Percentiles rank a stretch among this genome's conserved stretches.
These are phyloP conservation scores for Mirza zaza DNA, from an alignment of 2,113 vertebrate species.

Conservation along the genomic window DNA sequence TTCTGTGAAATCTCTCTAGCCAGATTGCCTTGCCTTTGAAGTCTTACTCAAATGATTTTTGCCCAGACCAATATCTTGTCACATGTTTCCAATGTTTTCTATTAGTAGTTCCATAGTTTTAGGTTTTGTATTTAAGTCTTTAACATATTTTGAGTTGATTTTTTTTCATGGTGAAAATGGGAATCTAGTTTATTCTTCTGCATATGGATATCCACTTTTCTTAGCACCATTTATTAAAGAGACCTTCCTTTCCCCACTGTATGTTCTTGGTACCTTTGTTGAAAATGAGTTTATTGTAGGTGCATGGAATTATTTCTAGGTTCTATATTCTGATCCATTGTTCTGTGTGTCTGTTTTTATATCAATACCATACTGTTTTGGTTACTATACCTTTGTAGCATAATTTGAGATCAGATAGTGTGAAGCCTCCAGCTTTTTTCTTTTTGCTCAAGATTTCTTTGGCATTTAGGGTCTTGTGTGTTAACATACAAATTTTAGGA, in stretches of 20 bases:
- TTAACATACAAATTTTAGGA: neutral
- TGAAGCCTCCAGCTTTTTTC: neutral
- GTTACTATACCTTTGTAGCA: neutral
- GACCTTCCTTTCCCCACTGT: neutral
- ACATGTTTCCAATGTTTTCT: neutral
- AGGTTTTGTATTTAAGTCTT: neutral
- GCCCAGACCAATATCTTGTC: no score
- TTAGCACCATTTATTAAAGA: neutral
- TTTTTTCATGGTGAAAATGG: neutral
- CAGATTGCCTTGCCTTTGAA: neutral
- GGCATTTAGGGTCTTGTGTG: neutral
- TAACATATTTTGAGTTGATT: neutral
- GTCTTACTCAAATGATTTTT: neutral
- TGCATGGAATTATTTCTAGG: neutral
- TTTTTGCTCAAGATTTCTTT: neutral
- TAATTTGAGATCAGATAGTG: neutral
- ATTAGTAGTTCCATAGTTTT: neutral
- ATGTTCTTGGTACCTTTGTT: neutral
- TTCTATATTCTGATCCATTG: neutral
- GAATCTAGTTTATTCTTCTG: neutral
- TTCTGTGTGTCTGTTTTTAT: neutral
- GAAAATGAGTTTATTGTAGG: neutral
- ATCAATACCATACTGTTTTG: neutral
- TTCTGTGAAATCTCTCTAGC: neutral
- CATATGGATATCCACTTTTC: neutral